Conservation (phyloP, 2,797 vertebrate genomes). For the Rhadinocentrus ornatus region DNA sequence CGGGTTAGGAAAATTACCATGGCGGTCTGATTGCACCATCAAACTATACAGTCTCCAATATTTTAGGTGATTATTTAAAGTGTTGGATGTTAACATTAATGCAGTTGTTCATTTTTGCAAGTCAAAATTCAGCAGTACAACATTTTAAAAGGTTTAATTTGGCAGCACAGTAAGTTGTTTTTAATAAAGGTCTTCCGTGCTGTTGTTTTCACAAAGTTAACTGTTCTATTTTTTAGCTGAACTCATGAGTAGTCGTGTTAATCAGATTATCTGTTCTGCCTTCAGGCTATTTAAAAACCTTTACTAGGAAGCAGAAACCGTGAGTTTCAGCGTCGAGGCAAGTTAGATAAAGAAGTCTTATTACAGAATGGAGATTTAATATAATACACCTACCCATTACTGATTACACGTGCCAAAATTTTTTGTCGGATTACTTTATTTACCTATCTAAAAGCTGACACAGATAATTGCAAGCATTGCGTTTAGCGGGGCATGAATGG, state of each 20-base stretch:
- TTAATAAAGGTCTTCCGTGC: neutral
- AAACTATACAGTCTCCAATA: too few relatives aligned
- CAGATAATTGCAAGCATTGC: neutral
- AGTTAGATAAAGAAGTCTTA: neutral
- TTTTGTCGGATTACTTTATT: fast-evolving
- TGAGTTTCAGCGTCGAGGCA: neutral
- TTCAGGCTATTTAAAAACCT: neutral
- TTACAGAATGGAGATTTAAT: neutral
- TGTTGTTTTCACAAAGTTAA: neutral
- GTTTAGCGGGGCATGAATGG: conserved; percentile 51
- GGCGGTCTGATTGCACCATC: neutral
- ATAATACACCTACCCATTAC: neutral
- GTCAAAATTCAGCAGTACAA: neutral
- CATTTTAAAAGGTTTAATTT: neutral
- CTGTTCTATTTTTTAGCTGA: neutral
- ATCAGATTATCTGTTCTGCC: neutral
- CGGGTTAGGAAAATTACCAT: neutral
- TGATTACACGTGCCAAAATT: too few relatives aligned
- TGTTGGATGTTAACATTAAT: neutral
- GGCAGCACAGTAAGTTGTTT: neutral
- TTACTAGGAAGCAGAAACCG: neutral
- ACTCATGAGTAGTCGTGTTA: neutral
- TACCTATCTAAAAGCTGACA: neutral
- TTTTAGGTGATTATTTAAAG: too few relatives aligned
- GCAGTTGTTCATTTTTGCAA: neutral